phyloP scores from a whole-genome alignment of 2,888 invertebrate genomes.

The Parapristionchus giblindavisi region DNA sequence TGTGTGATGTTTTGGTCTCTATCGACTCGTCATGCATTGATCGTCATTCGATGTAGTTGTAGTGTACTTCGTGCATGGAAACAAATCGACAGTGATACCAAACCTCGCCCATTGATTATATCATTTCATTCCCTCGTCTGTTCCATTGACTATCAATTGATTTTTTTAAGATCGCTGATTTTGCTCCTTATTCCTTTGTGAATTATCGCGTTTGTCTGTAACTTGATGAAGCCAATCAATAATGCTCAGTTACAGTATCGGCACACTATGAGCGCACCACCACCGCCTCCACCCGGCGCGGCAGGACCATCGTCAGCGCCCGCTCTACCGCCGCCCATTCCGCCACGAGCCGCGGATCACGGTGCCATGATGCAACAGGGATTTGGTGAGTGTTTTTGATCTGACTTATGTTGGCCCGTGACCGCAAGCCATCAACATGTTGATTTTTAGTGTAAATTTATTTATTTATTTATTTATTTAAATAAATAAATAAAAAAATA shows the following conservation, averaged over 20 bases:
- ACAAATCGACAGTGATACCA: too few relatives aligned
- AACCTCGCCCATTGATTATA: background rate
- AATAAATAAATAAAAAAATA: background rate
- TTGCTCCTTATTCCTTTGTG: background rate
- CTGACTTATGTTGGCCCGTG: too few relatives aligned
- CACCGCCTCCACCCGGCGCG: conserved; percentile 2
- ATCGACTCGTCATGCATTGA: too few relatives aligned
- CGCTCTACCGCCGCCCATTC: conserved; percentile 3
- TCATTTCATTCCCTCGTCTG: background rate
- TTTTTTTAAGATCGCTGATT: background rate
- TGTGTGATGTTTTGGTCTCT: too few relatives aligned
- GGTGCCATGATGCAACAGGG: conserved; percentile 41
- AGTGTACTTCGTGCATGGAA: too few relatives aligned
- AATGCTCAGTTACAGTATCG: background rate
- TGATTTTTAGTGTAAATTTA: background rate
- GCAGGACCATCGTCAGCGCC: background rate
- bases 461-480: background rate
- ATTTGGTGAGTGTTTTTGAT: conserved; percentile 40
- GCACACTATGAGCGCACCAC: conserved; percentile 34
- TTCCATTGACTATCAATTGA: background rate
- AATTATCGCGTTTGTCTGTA: background rate
- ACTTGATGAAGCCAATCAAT: too few relatives aligned
- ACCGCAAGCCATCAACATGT: too few relatives aligned
- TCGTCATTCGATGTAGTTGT: too few relatives aligned
- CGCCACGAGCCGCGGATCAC: conserved; percentile 39